A percentile compares a stretch with the other conserved stretches of the same genome.
Conservation (phyloP, 2,797 vertebrate genomes). For the Paramormyrops hopkinsi region DNA sequence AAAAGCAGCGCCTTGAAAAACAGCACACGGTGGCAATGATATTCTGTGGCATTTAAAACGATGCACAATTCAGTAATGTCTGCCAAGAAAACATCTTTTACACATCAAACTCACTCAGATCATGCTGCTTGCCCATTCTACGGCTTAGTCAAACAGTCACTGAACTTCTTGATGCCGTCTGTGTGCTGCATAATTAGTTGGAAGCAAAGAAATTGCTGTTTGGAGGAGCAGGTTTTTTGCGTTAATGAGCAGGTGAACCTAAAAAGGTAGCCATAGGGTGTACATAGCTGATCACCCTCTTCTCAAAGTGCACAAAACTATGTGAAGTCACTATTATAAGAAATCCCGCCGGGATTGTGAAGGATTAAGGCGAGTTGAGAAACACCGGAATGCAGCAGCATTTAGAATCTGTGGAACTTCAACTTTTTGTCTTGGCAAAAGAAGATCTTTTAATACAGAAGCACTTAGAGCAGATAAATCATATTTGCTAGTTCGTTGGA, state of each 20-base stretch:
- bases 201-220: background rate
- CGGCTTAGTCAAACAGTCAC: background rate
- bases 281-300: constrained; percentile 38
- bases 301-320: constrained; percentile 1
- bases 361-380: constrained; percentile 33
- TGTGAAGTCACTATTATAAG: constrained; percentile 54
- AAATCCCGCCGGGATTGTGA: constrained; percentile 38
- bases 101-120: background rate
- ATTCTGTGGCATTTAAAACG: background rate
- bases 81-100: background rate
- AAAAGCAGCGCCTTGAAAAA: background rate
- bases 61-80: background rate
- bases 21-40: background rate
- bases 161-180: background rate
- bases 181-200: background rate
- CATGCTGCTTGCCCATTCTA: background rate
- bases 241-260: background rate
- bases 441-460: constrained; percentile 64
- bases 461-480: background rate
- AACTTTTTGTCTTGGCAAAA: constrained; percentile 94
- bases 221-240: background rate
- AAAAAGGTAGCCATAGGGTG: background rate
- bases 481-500: background rate
- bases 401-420: constrained; percentile 96
- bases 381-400: constrained; percentile 40